phyloP scores from a whole-genome alignment of 2,113 vertebrate species.

The Polypterus bichir region DNA sequence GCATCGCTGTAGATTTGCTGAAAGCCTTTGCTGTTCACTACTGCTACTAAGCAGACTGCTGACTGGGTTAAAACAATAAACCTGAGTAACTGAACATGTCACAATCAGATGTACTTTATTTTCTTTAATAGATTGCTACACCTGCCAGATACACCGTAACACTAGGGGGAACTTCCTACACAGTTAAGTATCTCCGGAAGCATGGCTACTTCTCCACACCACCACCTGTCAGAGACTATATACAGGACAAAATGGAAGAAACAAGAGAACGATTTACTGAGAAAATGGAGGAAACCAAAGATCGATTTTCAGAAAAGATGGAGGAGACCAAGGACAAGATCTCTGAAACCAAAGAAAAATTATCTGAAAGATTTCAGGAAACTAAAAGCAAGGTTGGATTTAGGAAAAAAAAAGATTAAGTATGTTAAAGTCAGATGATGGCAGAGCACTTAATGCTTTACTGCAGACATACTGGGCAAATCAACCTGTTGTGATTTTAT shows the following conservation, averaged over 20 bases:
- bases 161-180: slow-evolving; percentile 80
- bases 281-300: slow-evolving; percentile 63
- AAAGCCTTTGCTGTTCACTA: no score
- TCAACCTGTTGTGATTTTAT: no score
- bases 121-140: slow-evolving; percentile 70
- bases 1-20: no score
- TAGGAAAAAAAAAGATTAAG: slow-evolving; percentile 74
- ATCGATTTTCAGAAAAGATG: slow-evolving; percentile 70
- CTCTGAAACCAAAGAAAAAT: slow-evolving; percentile 48
- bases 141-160: slow-evolving; percentile 85
- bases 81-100: no score
- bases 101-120: neutral
- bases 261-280: slow-evolving; percentile 55
- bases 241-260: slow-evolving; percentile 73
- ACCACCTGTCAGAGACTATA: slow-evolving; percentile 77
- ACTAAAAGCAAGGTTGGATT: slow-evolving; percentile 92
- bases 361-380: slow-evolving; percentile 70
- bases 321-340: slow-evolving; percentile 73
- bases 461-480: no score
- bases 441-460: no score
- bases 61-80: no score
- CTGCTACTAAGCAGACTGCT: no score
- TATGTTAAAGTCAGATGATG: neutral
- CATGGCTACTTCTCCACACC: slow-evolving; percentile 79
- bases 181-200: slow-evolving; percentile 79